Percentiles rank a stretch among this genome's conserved stretches.
These are phyloP conservation scores for Drosophila mauritiana DNA, from an alignment of 1,140 invertebrate species.

Conservation along the genomic window DNA sequence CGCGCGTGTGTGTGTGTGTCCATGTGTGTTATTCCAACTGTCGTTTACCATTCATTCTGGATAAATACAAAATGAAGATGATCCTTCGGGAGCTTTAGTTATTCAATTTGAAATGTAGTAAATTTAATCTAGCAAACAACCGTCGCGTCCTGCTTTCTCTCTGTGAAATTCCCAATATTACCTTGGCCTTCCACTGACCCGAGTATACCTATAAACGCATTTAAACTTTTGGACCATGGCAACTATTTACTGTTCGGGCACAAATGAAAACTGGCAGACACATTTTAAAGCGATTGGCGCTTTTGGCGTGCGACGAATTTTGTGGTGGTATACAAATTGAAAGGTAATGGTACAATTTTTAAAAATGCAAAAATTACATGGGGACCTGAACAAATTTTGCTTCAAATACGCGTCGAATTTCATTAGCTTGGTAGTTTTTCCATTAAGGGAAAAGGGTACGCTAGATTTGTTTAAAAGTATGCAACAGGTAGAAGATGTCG, in stretches of 20 bases:
- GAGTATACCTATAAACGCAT: constrained; percentile 49
- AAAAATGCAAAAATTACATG: too few relatives aligned
- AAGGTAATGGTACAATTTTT: too few relatives aligned
- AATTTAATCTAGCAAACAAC: constrained; percentile 80
- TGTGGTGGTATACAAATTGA: too few relatives aligned
- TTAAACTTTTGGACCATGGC: constrained; percentile 43
- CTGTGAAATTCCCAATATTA: constrained; percentile 19
- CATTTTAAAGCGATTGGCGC: background rate
- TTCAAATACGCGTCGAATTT: too few relatives aligned
- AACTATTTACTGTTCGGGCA: constrained; percentile 58
- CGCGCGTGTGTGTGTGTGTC: background rate
- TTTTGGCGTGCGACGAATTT: too few relatives aligned
- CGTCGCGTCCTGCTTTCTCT: constrained; percentile 1
- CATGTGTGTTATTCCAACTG: constrained; percentile 69
- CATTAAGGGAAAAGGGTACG: too few relatives aligned
- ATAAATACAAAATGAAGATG: constrained; percentile 83
- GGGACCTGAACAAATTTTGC: too few relatives aligned
- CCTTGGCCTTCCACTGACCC: constrained; percentile 18
- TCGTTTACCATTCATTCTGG: constrained; percentile 81
- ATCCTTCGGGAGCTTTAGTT: constrained; percentile 82
- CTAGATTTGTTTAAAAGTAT: too few relatives aligned
- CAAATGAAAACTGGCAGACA: background rate
- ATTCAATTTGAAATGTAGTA: constrained; percentile 82
- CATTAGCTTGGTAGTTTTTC: too few relatives aligned
- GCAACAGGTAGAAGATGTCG: too few relatives aligned